Evolutionary conservation across 2,797 vertebrate species (phyloP), one percentile per base, ranked within the genome.

Genomic region (Argya squamiceps): DNA sequence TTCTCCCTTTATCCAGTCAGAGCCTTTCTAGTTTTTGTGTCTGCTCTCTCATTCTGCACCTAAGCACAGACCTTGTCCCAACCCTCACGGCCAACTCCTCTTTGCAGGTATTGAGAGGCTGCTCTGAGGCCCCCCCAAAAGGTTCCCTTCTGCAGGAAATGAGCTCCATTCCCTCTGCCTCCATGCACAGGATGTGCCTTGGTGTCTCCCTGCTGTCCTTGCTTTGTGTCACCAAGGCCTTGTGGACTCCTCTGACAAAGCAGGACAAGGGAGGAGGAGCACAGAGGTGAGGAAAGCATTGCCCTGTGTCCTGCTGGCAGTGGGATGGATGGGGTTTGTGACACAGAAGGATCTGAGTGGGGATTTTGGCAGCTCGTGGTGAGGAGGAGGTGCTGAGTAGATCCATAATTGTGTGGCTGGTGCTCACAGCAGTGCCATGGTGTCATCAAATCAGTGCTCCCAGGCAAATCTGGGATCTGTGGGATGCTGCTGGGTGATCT

Each of bases 51-150:
- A 1, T 39, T 58, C n/a, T 58, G 60, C 68, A 17, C 17, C 34
- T 36, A 41, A 64, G 65, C 30, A 30, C 26, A 65, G 34, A 76
- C 24, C 39, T 74, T 47, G 56, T 47, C 60, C 62, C 47, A 12
- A 2, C 53, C 15, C n/a, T 95, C 60, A 52, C 0, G 0, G 11
- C 58, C 0, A 0, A 59, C 70, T 93, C 73, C 29, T 83, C n/a
- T 77, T 79, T 5, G 2, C 69, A 92, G 93, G 80, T 88, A 3
- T 53, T 37, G 37, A n/a, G 34, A 46, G 24, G 47, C 52, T 90
- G 73, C 41, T 55, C 52, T 63, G 62, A 37, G 39, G 4, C 2
- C 17, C 17, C 55, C 18, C 18, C 36, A 1, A 37, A 84, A 63
- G 30, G 9, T 26, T 65, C 43, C 55, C 37, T 88, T 82, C 76